Base-by-base conservation (phyloP, 2,888 invertebrate species). In the Peribatodes rhomboidaria region DNA sequence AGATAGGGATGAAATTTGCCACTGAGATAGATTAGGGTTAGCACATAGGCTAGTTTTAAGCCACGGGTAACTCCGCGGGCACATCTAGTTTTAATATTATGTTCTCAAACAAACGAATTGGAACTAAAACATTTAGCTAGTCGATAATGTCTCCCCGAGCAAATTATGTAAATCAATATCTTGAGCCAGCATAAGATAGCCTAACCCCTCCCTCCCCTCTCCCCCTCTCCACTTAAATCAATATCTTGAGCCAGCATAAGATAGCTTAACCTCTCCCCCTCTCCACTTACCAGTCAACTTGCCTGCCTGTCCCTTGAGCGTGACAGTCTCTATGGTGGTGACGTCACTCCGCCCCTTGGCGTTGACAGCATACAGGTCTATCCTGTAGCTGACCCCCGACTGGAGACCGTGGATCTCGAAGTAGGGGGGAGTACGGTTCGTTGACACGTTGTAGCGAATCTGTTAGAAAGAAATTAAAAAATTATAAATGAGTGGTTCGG, bases 261-360 rank as follows among this genome's bases (percentile, higher is more conserved):
- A 22, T n/a, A n/a, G n/a, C n/a, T n/a, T n/a, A n/a, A n/a, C n/a
- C n/a, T 4, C 0, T 13, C 1, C 0, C 1, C 31, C 20, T 2
- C 11, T 7, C 35, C 10, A 37, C 67, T 94, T 83, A 97, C 97
- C 97, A 86, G 97, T 97, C 85, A 95, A 96, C 89, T 97, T 97
- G 61, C 50, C 50, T 35, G 97, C 97, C 77, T 97, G 97, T 73
- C 97, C 97, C 82, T 97, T 97, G 81, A 97, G 95, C 10, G 97
- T 97, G 75, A 97, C 96, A 42, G 97, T 96, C 83, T 97, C 97
- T 68, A 98, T 96, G 61, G 97, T 95, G 58, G 96, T 95, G 35
- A 97, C 96, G 74, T 98, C 97, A 78, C 97, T 97, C 64, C 96
- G 94, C 50, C 98, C 98, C 84, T 98, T 98, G 55, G 97, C 97